phyloP scores from a whole-genome alignment of 2,113 vertebrate species.

The Heterotis niloticus region DNA sequence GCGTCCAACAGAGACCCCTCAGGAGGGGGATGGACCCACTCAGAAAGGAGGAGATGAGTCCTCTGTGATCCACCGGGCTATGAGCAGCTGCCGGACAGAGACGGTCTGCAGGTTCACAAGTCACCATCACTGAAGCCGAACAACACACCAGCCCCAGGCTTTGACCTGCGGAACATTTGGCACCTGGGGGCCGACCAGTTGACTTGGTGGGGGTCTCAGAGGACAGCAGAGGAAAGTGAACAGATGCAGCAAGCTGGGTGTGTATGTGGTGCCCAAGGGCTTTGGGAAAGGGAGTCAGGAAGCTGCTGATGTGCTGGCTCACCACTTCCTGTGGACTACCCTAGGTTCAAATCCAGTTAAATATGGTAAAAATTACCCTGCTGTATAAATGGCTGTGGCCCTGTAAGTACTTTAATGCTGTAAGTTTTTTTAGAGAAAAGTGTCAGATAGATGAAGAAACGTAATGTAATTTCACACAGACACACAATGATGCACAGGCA shows the following conservation, averaged over 20 bases:
- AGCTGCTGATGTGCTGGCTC: slow-evolving; percentile 56
- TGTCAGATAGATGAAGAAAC: too few species aligned
- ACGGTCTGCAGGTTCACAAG: background rate
- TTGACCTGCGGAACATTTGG: background rate
- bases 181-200: background rate
- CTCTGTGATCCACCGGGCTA: too few species aligned
- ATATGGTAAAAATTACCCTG: background rate
- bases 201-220: too few species aligned
- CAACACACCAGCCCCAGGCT: too few species aligned
- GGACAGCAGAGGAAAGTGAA: slow-evolving; percentile 23
- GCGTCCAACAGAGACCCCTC: too few species aligned
- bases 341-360: background rate
- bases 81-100: too few species aligned
- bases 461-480: too few species aligned
- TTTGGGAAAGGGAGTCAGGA: slow-evolving; percentile 55
- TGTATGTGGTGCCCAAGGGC: slow-evolving; percentile 39
- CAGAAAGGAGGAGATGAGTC: background rate
- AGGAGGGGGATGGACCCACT: background rate
- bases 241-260: slow-evolving; percentile 32
- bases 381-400: too few species aligned
- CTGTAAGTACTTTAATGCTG: too few species aligned
- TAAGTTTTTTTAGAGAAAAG: too few species aligned
- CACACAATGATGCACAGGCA: background rate
- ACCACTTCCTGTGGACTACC: slow-evolving; percentile 2
- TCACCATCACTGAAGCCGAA: background rate